A percentile compares a stretch with the other conserved stretches of the same genome.
Conservation (phyloP, 1,140 invertebrate species). For the Solenopsis fugax region DNA sequence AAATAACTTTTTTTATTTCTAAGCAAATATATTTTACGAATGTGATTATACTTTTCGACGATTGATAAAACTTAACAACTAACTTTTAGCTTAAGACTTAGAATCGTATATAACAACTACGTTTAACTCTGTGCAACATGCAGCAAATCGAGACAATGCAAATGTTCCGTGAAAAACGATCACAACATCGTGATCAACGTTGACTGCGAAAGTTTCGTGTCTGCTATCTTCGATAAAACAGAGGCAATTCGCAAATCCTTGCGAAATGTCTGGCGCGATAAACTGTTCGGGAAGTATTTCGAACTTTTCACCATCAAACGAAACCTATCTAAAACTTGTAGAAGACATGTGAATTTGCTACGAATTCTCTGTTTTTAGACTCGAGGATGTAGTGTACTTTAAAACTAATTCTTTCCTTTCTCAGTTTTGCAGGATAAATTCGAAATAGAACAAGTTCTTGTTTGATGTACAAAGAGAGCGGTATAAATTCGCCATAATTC, state of each 20-base stretch:
- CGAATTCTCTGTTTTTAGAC: slow-evolving; percentile 28
- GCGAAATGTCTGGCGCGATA: slow-evolving; percentile 43
- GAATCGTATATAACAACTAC: background rate
- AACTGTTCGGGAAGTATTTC: slow-evolving; percentile 53
- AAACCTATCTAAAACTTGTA: slow-evolving; percentile 55
- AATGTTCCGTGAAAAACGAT: slow-evolving; percentile 14
- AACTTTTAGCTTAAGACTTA: background rate
- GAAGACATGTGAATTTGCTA: slow-evolving; percentile 30
- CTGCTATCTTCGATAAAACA: slow-evolving; percentile 52
- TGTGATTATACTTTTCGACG: background rate
- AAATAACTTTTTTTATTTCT: background rate
- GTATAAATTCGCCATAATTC: background rate
- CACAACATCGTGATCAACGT: slow-evolving; percentile 13
- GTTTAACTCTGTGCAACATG: background rate
- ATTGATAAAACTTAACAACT: background rate
- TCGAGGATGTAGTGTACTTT: background rate
- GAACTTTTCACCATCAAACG: slow-evolving; percentile 48
- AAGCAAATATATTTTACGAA: background rate
- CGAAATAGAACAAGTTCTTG: background rate
- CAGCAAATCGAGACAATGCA: slow-evolving; percentile 20
- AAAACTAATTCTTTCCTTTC: slow-evolving; percentile 26
- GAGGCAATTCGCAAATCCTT: slow-evolving; percentile 55
- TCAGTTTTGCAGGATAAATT: slow-evolving; percentile 23
- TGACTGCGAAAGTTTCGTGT: slow-evolving; percentile 43
- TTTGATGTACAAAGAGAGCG: background rate